phyloP scores from a whole-genome alignment of 2,888 invertebrate genomes.

The Stratiomys singularior region DNA sequence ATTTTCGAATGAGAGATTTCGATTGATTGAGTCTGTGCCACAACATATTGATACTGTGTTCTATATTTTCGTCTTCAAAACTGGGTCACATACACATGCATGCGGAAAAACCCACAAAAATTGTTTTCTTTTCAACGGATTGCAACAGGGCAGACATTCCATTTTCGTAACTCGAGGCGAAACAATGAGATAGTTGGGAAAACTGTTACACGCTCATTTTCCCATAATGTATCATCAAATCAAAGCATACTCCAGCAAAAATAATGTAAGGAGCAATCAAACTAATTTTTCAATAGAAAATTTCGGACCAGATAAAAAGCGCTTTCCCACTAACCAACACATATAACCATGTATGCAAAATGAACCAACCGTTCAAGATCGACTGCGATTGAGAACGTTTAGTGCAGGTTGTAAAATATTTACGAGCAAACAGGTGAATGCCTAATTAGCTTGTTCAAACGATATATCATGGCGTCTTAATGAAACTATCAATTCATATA shows the following conservation, averaged over 20 bases:
- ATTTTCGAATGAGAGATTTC: not conserved
- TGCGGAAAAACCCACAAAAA: not conserved
- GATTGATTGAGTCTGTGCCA: not conserved
- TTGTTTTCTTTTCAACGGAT: not conserved
- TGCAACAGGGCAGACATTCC: not conserved
- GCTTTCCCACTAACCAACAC: not conserved
- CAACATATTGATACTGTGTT: not conserved
- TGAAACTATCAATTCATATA: constrained; percentile 11
- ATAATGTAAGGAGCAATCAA: not conserved
- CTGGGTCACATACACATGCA: constrained; percentile 2
- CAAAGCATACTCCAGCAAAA: not conserved
- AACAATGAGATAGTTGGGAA: not conserved
- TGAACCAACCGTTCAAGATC: constrained; percentile 26
- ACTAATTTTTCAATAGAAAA: not conserved
- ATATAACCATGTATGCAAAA: not conserved
- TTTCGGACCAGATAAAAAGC: not conserved
- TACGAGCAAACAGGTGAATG: constrained; percentile 32
- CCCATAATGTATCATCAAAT: not conserved
- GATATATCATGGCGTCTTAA: constrained; percentile 13
- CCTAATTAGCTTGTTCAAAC: constrained; percentile 8
- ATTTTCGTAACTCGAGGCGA: not conserved
- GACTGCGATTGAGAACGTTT: constrained; percentile 13
- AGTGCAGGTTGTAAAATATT: constrained; percentile 17
- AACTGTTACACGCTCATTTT: constrained; percentile 9
- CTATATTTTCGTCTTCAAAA: not conserved